A percentile compares a stretch with the other conserved stretches of the same genome.
Evolutionary conservation across 2,797 vertebrate genomes (phyloP).

Genomic region (Clarias pachynema): DNA sequence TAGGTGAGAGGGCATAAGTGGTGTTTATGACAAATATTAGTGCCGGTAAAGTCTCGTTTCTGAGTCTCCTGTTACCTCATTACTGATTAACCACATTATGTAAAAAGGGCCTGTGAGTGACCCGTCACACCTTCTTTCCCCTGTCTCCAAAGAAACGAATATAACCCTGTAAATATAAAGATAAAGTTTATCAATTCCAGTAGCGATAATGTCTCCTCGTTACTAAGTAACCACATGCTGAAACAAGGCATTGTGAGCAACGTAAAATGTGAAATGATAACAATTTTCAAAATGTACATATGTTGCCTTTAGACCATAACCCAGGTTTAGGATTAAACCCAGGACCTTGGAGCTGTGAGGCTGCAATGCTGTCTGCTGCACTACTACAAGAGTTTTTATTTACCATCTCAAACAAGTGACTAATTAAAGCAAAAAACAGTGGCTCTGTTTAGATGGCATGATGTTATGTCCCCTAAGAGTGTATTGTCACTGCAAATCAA

Average conservation of each 20-base stretch:
- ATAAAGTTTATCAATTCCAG: neutral
- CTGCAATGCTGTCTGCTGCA: neutral
- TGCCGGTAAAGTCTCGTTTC: conserved; percentile 21
- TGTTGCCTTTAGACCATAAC: neutral
- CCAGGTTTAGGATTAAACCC: neutral
- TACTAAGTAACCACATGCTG: conserved; percentile 19
- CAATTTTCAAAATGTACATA: neutral
- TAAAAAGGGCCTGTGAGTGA: neutral
- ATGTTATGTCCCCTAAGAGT: neutral
- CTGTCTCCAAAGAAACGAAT: neutral
- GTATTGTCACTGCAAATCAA: neutral
- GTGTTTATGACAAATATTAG: conserved; percentile 7
- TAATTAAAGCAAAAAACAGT: neutral
- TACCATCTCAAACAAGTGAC: neutral
- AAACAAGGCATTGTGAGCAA: neutral
- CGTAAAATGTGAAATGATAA: neutral
- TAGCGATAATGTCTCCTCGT: neutral
- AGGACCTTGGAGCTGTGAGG: neutral
- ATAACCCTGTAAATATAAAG: neutral
- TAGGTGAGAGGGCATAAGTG: conserved; percentile 33
- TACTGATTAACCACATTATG: conserved; percentile 29
- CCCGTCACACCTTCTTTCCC: neutral
- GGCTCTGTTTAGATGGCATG: neutral
- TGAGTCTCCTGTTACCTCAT: neutral
- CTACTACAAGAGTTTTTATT: neutral